Evolutionary conservation across 2,797 vertebrate species (phyloP).

Genomic region (Peromyscus melanophrys): DNA sequence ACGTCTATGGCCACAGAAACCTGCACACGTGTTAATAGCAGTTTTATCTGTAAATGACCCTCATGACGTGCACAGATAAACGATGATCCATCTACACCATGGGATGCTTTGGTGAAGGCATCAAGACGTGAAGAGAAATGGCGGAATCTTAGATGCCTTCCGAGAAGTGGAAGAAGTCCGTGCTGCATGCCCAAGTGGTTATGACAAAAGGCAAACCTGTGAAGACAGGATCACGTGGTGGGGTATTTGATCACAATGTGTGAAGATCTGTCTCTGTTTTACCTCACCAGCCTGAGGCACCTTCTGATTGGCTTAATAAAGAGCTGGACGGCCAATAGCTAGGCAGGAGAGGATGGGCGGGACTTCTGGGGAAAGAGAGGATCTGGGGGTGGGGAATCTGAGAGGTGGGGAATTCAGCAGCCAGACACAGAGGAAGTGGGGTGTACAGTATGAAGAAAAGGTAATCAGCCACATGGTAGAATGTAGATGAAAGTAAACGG

Average conservation of each 20-base stretch:
- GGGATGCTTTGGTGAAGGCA: background rate
- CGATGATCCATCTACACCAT: background rate
- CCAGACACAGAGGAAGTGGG: background rate
- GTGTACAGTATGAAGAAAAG: no score
- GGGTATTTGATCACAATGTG: background rate
- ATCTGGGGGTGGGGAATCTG: background rate
- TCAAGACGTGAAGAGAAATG: background rate
- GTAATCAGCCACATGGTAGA: background rate
- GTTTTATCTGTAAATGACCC: background rate
- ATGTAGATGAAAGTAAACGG: background rate
- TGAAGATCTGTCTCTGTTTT: background rate
- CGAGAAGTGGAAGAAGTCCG: background rate
- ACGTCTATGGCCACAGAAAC: background rate
- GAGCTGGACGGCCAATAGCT: background rate
- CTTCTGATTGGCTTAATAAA: background rate
- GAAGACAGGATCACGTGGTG: background rate
- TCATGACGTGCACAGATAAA: background rate
- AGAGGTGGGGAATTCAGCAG: background rate
- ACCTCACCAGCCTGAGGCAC: background rate
- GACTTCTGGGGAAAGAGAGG: background rate
- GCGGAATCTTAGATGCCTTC: background rate
- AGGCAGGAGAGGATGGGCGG: background rate
- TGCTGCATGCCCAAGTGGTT: background rate
- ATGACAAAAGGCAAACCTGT: background rate
- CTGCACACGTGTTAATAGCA: background rate